Conservation (phyloP, 2,113 vertebrate genomes). For the Cyphomyrus plagiostoma region DNA sequence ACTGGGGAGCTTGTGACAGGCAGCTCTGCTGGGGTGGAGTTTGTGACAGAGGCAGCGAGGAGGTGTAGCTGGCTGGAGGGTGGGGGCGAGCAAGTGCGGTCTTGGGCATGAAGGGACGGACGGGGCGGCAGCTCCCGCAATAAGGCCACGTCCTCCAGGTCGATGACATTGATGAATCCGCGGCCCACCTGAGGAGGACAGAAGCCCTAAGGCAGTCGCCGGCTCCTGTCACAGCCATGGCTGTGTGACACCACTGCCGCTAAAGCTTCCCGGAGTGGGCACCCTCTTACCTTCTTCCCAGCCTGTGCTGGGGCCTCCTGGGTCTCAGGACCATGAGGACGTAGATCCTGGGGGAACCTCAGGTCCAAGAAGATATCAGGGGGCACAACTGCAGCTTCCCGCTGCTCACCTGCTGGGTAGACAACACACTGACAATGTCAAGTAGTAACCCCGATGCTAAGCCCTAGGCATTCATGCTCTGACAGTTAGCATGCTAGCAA, state of each 20-base stretch:
- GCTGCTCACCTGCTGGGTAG: constrained; percentile 33
- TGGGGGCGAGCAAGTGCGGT: constrained; percentile 42
- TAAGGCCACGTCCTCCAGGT: constrained; percentile 63
- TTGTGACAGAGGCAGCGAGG: constrained; percentile 53
- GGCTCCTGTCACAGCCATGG: background rate
- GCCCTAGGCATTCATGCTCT: background rate
- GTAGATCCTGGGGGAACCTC: constrained; percentile 34
- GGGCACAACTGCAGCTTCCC: constrained; percentile 17
- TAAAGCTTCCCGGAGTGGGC: background rate
- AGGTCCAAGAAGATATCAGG: constrained; percentile 47
- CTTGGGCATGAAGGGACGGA: constrained; percentile 34
- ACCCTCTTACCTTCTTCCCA: constrained; percentile 49
- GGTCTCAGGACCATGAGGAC: constrained; percentile 29
- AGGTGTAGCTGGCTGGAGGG: constrained; percentile 59
- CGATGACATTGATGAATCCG: constrained; percentile 68
- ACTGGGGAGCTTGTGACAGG: background rate
- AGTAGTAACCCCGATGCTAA: background rate
- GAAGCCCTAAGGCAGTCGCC: background rate
- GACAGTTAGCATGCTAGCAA: background rate
- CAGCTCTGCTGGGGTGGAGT: constrained; percentile 21
- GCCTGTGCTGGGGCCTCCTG: constrained; percentile 20
- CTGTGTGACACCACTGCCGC: background rate
- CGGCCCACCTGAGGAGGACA: constrained; percentile 39
- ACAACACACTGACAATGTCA: constrained; percentile 21
- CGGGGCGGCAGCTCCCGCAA: constrained; percentile 46